These are phyloP conservation scores for Sycophila texana DNA, from an alignment of 2,888 invertebrate genomes.

Conservation along the genomic window DNA sequence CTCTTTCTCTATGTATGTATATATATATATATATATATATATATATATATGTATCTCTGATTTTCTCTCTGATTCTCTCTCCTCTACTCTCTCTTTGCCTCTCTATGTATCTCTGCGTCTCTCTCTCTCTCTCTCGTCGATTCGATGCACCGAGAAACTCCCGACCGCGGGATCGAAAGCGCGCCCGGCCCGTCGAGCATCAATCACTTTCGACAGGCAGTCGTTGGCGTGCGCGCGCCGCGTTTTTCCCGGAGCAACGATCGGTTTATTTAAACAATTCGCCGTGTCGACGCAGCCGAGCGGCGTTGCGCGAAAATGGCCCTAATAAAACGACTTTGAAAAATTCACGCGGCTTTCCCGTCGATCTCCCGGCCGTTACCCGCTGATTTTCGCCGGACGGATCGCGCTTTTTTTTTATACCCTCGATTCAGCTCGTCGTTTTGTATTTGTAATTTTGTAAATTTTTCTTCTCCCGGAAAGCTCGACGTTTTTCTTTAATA, in stretches of 20 bases:
- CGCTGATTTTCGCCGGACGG: constrained; percentile 16
- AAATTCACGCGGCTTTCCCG: constrained; percentile 24
- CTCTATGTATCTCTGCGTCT: not conserved
- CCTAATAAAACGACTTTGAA: constrained; percentile 42
- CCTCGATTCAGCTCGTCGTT: not conserved
- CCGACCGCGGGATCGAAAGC: constrained; percentile 42
- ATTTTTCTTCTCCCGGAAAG: no score
- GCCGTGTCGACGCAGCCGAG: constrained; percentile 3
- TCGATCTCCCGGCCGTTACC: not conserved
- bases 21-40: no score
- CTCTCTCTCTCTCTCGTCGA: constrained; percentile 9
- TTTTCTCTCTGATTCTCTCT: no score
- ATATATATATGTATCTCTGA: no score
- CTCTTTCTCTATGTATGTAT: not conserved
- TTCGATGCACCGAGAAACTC: constrained; percentile 36
- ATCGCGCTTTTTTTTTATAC: not conserved
- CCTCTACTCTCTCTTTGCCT: no score
- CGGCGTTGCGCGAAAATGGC: constrained; percentile 32
- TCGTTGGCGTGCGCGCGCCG: not conserved
- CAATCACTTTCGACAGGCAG: constrained; percentile 40
- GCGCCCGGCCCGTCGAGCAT: constrained; percentile 20
- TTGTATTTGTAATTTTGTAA: not conserved
- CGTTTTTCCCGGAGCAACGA: constrained; percentile 33
- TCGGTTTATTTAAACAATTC: constrained; percentile 53
- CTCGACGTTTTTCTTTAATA: not conserved